Evolutionary conservation across 2,888 invertebrate species (phyloP), one percentile per base, ranked within the genome.

Genomic region (Heliconius sara): DNA sequence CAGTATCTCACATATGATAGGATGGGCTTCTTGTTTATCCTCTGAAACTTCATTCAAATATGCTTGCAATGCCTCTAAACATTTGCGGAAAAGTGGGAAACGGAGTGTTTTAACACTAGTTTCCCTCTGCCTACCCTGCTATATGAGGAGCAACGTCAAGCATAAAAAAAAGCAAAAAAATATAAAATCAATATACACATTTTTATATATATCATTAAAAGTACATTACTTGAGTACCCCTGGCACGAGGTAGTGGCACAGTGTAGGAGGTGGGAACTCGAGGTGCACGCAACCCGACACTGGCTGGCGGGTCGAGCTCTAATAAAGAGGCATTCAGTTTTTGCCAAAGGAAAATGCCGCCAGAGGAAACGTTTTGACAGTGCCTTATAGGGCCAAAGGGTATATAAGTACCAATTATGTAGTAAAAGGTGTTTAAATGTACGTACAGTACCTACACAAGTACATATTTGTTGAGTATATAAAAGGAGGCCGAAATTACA

Each of bases 361-460:
- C 76, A 73, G 43, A 77, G 84, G 84, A 84, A 86, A 85, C 85
- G 85, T 87, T 86, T 80, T 85, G 84, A 88, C 86, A 86, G 85
- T 60, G 13, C 73, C 34, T 73, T 60, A 60, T 47, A 57, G 25
- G 27, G 27, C 27, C 27, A 65, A 65, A 27, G 39, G 63, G 76
- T 76, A 76, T 22, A 39, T 77, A 63, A 78, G 78, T 76, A 77
- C 79, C 77, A 77, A 78, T 83, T 80, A 79, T 75, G 52, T 76
- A 30, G 25, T 16, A 43, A 65, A 30, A 39, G 52, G 47, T 73
- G 52, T 70, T 47, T 16, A 57, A 39, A 27, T 67, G 34, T n/a
- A 39, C 1, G 22, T 43, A 19, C 9, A 12, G 12, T 65, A 63
- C 19, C 19, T 60, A 30, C 63, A 39, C 19, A 52, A 30, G 27